phyloP scores from a whole-genome alignment of 2,888 invertebrate species.

The Agrotis clavis region DNA sequence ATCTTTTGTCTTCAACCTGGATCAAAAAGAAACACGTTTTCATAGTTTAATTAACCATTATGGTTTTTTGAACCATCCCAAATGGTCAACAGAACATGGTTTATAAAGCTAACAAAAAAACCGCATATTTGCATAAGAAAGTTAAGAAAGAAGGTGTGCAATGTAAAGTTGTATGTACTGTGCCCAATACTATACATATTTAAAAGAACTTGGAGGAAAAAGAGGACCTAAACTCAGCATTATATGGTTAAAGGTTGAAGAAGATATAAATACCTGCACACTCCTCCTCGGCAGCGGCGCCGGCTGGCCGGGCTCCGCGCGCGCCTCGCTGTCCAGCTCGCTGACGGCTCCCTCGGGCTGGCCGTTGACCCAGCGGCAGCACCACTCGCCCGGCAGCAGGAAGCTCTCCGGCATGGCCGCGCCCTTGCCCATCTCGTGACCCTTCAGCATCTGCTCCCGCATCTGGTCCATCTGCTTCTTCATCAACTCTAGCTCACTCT shows the following conservation, averaged over 20 bases:
- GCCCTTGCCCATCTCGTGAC: conserved; percentile 68
- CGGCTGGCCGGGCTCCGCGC: conserved; percentile 78
- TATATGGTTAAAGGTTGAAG: too few relatives aligned
- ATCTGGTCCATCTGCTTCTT: conserved; percentile 84
- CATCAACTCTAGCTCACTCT: conserved; percentile 82
- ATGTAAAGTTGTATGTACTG: too few relatives aligned
- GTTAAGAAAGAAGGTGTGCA: too few relatives aligned
- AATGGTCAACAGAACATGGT: too few relatives aligned
- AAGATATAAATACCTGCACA: conserved; percentile 77
- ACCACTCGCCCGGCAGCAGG: conserved; percentile 91
- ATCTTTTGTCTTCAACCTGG: conserved; percentile 93
- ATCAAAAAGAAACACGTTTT: neutral
- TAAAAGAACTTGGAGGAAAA: too few relatives aligned
- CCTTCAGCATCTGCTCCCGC: conserved; percentile 81
- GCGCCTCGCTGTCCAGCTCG: conserved; percentile 83
- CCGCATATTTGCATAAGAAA: too few relatives aligned
- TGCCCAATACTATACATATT: too few relatives aligned
- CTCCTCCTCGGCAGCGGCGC: conserved; percentile 84
- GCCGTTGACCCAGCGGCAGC: conserved; percentile 93
- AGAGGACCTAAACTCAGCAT: too few relatives aligned
- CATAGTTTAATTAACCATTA: neutral
- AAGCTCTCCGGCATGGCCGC: conserved; percentile 77
- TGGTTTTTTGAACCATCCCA: too few relatives aligned
- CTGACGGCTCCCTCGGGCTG: conserved; percentile 92
- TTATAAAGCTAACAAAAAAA: neutral